A percentile compares a stretch with the other conserved stretches of the same genome.
These are phyloP conservation scores for Cephalopholis sonnerati DNA, from an alignment of 2,113 vertebrate species.

Conservation along the genomic window DNA sequence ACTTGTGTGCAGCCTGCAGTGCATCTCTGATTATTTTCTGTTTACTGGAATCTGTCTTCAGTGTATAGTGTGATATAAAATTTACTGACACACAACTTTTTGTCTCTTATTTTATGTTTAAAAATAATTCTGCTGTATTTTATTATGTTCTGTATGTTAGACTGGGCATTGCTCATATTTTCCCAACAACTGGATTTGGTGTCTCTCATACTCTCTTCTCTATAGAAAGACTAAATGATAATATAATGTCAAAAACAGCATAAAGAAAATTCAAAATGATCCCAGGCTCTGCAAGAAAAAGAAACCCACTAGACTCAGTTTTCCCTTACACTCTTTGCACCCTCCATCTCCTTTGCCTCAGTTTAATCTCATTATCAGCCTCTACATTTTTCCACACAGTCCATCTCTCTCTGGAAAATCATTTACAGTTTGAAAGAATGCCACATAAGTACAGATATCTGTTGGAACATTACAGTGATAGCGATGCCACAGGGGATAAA, in stretches of 20 bases:
- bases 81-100: background rate
- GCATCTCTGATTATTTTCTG: background rate
- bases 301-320: background rate
- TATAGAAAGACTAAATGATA: background rate
- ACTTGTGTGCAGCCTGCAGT: background rate
- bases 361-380: conserved; percentile 23
- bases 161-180: background rate
- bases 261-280: background rate
- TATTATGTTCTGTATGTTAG: background rate
- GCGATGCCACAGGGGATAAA: conserved; percentile 6
- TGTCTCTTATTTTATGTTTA: background rate
- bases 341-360: conserved; percentile 22
- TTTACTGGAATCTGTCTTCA: background rate
- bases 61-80: too few relatives aligned
- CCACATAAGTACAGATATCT: background rate
- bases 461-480: background rate
- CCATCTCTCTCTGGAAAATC: background rate
- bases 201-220: background rate
- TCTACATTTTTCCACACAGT: background rate
- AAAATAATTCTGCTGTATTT: background rate
- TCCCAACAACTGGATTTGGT: background rate
- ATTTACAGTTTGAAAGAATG: background rate
- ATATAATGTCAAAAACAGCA: background rate
- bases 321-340: background rate
- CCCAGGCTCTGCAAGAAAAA: background rate